Percentiles rank a stretch among this genome's conserved stretches.
Evolutionary conservation across 2,113 vertebrate genomes (phyloP).

Genomic region (Rhadina sibilatrix): DNA sequence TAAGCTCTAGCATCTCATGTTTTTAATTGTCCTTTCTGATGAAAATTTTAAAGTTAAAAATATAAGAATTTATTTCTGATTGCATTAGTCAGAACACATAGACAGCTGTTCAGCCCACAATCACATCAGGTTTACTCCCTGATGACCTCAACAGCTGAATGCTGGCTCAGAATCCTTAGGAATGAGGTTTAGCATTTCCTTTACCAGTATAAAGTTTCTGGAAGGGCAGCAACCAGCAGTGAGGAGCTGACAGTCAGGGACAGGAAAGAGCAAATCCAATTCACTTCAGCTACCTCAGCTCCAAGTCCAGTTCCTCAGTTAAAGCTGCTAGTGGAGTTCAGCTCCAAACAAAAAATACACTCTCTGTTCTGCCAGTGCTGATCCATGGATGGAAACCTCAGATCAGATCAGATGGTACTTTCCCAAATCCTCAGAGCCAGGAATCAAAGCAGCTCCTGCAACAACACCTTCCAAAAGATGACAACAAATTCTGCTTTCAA

Average conservation of each 20-base stretch:
- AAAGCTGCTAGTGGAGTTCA: neutral
- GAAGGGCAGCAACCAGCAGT: neutral
- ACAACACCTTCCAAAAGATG: fast-evolving
- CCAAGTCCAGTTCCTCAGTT: neutral
- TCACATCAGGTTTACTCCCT: neutral
- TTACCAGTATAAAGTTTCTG: neutral
- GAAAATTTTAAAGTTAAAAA: neutral
- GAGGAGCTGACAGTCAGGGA: neutral
- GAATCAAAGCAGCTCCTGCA: neutral
- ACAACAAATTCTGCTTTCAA: neutral
- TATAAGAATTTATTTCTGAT: neutral
- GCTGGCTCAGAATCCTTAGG: neutral
- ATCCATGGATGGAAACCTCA: neutral
- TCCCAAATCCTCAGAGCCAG: neutral
- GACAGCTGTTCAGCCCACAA: neutral
- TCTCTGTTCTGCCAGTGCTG: neutral
- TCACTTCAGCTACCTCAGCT: neutral
- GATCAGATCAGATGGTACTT: neutral
- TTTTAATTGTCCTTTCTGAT: neutral
- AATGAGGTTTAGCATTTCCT: neutral
- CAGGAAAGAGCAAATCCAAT: neutral
- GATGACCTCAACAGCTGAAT: neutral
- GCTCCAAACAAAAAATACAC: neutral
- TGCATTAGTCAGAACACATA: neutral
- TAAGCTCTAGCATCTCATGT: neutral